Percentiles rank a stretch among this genome's conserved stretches.
Evolutionary conservation across 2,888 invertebrate genomes (phyloP).

Genomic region (Dioctria linearis): DNA sequence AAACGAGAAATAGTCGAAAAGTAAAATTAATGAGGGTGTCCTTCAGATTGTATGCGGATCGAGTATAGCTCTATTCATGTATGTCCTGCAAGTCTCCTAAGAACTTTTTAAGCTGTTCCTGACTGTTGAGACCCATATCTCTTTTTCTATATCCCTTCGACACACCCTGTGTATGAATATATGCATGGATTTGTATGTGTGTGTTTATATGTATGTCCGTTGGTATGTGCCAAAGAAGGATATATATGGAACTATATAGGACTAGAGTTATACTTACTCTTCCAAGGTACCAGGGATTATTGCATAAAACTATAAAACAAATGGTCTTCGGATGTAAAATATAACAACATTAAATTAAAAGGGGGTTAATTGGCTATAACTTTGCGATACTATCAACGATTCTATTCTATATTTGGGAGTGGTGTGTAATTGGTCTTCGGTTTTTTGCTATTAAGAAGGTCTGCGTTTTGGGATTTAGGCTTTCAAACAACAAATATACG

Average conservation of each 20-base stretch:
- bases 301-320: slow-evolving; percentile 49
- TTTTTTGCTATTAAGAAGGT: slow-evolving; percentile 46
- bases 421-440: slow-evolving; percentile 46
- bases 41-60: slow-evolving; percentile 8
- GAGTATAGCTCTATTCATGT: too few species aligned
- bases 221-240: too few species aligned
- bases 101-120: slow-evolving; percentile 20
- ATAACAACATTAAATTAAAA: slow-evolving; percentile 61
- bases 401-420: background rate
- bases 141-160: background rate
- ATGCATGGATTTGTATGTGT: background rate
- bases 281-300: slow-evolving; percentile 18
- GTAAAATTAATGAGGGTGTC: slow-evolving; percentile 48
- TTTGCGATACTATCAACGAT: slow-evolving; percentile 59
- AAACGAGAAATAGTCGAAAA: slow-evolving; percentile 44
- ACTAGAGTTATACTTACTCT: background rate
- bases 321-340: slow-evolving; percentile 48
- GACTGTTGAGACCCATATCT: background rate
- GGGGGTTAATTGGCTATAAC: slow-evolving; percentile 62
- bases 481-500: background rate
- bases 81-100: slow-evolving; percentile 18
- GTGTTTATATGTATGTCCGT: background rate
- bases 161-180: background rate
- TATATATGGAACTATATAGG: background rate
- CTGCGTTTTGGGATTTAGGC: slow-evolving; percentile 11